A percentile compares a stretch with the other conserved stretches of the same genome.
Conservation (phyloP, 2,113 vertebrate species). For the Ceyx melanurus region DNA sequence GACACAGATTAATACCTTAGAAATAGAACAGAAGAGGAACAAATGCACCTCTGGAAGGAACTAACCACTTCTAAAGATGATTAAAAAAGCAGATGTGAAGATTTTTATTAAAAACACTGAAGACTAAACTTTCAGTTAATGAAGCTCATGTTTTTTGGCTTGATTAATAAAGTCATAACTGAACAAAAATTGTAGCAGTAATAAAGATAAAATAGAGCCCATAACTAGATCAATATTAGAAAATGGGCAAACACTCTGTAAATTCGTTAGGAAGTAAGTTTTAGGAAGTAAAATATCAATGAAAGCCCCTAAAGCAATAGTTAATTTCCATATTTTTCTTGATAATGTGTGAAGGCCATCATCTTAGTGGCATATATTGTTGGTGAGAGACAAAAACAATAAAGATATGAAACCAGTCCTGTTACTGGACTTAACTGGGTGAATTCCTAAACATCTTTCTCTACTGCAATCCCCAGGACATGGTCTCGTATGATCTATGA, state of each 20-base stretch:
- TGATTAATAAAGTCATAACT: conserved; percentile 61
- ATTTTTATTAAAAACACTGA: conserved; percentile 61
- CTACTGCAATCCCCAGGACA: not conserved
- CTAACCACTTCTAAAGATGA: conserved; percentile 46
- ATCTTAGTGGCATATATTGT: not conserved
- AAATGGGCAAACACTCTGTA: not conserved
- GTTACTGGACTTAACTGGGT: not conserved
- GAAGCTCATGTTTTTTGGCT: conserved; percentile 34
- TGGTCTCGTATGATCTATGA: not conserved
- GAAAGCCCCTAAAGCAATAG: conserved; percentile 21
- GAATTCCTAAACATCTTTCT: not conserved
- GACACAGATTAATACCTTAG: conserved; percentile 12
- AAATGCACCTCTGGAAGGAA: conserved; percentile 37
- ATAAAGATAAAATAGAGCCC: conserved; percentile 35
- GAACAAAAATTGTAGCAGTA: conserved; percentile 33
- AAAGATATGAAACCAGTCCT: not conserved
- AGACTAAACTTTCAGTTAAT: conserved; percentile 64
- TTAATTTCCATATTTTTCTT: not conserved
- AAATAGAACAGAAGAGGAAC: conserved; percentile 21
- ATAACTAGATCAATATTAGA: not conserved
- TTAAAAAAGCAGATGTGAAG: conserved; percentile 35
- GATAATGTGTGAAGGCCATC: not conserved
- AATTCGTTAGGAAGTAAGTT: conserved; percentile 26
- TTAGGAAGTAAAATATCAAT: not conserved
- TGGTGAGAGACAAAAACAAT: not conserved